Conservation (phyloP, 2,797 vertebrate genomes). For the Rhynchotus rufescens region DNA sequence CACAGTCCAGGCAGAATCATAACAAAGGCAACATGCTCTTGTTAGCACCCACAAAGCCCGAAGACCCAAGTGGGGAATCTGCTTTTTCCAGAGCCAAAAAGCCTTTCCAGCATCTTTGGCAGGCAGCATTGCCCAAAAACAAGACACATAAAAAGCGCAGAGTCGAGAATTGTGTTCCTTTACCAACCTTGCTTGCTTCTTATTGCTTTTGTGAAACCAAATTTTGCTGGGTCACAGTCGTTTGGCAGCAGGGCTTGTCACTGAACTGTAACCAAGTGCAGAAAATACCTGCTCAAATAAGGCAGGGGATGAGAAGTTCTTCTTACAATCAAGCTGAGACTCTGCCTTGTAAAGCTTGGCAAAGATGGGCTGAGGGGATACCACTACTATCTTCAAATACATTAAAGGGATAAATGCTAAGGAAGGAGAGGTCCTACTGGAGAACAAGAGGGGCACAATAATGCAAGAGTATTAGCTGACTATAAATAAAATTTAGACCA, state of each 20-base stretch:
- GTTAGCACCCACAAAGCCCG: rapidly evolving
- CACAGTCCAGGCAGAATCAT: neutral
- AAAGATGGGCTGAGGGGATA: neutral
- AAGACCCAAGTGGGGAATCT: neutral
- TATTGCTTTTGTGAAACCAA: neutral
- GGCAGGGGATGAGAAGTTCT: conserved; percentile 30
- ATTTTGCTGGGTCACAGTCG: neutral
- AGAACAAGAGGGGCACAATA: conserved; percentile 65
- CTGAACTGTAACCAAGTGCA: neutral
- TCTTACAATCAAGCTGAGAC: conserved; percentile 12
- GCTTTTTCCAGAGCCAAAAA: neutral
- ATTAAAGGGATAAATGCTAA: conserved; percentile 47
- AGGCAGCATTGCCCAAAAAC: neutral
- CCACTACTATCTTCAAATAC: neutral
- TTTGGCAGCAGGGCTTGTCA: neutral
- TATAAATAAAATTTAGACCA: conserved; percentile 32
- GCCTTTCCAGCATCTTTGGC: neutral
- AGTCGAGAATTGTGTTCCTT: neutral
- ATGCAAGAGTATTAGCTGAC: conserved; percentile 11
- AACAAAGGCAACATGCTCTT: neutral
- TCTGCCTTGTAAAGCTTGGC: conserved; percentile 52
- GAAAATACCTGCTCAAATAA: neutral
- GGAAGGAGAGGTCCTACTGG: conserved; percentile 18
- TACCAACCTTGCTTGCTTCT: neutral
- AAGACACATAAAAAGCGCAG: neutral